Evolutionary conservation across 2,888 invertebrate genomes (phyloP).

Genomic region (Tinea trinotella): DNA sequence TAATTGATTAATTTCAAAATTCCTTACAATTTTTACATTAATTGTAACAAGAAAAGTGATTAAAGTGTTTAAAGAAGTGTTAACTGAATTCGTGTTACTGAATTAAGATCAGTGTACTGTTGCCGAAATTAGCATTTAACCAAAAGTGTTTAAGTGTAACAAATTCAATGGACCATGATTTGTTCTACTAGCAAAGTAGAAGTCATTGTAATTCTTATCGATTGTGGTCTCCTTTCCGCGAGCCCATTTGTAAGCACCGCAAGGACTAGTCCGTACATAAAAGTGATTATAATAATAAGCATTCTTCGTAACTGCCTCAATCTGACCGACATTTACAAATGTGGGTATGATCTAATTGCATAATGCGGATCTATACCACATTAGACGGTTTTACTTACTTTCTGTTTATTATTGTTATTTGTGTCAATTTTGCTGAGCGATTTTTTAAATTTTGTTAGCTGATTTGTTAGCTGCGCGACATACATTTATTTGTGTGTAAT

Average conservation of each 20-base stretch:
- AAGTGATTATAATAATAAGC: conserved; percentile 34
- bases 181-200: conserved; percentile 25
- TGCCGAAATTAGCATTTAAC: neutral
- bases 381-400: neutral
- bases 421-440: neutral
- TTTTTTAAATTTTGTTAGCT: neutral
- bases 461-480: neutral
- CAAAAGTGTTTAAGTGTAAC: conserved; percentile 6
- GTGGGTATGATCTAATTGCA: conserved; percentile 29
- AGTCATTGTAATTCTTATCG: conserved; percentile 38
- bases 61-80: conserved; percentile 2
- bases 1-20: too few species aligned
- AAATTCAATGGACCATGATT: conserved; percentile 7
- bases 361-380: conserved; percentile 33
- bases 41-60: neutral
- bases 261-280: conserved; percentile 24
- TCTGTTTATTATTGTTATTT: neutral
- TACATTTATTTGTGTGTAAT: neutral
- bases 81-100: neutral
- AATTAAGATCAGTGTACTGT: neutral
- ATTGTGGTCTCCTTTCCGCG: conserved; percentile 36
- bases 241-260: conserved; percentile 31
- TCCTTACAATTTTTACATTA: neutral
- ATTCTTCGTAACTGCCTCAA: conserved; percentile 27
- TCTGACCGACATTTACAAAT: conserved; percentile 30